Conservation (phyloP, 2,797 vertebrate genomes). For the Gallirallus australis region DNA sequence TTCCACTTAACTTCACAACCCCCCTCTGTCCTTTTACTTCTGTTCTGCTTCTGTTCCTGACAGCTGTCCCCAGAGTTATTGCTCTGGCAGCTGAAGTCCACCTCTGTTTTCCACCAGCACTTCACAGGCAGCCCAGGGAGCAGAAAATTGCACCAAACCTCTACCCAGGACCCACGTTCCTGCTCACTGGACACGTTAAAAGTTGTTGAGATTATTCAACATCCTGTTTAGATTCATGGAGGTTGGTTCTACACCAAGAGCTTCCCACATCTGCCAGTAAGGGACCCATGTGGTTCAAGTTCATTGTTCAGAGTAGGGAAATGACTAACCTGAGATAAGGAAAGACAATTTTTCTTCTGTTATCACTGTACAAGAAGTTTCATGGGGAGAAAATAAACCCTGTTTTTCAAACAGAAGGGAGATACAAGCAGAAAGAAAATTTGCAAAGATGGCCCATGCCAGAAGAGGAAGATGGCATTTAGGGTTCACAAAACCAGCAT, state of each 20-base stretch:
- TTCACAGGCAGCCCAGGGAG: not conserved
- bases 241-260: not conserved
- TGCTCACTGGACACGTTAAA: accelerated
- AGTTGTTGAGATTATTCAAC: not conserved
- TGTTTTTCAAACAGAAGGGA: not conserved
- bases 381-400: not conserved
- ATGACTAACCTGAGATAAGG: not conserved
- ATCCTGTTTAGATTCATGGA: not conserved
- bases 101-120: not conserved
- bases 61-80: not conserved
- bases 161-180: not conserved
- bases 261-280: not conserved
- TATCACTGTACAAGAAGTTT: not conserved
- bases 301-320: not conserved
- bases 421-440: not conserved
- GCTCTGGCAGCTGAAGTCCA: not conserved
- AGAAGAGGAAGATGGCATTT: not conserved
- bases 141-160: not conserved
- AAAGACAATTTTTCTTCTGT: not conserved
- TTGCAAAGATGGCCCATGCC: not conserved
- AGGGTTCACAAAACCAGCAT: not conserved
- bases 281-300: not conserved
- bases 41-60: not conserved
- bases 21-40: not conserved
- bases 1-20: not conserved